Evolutionary conservation across 2,113 vertebrate genomes (phyloP), one percentile per base, ranked within the genome.

Genomic region (Talpa occidentalis): DNA sequence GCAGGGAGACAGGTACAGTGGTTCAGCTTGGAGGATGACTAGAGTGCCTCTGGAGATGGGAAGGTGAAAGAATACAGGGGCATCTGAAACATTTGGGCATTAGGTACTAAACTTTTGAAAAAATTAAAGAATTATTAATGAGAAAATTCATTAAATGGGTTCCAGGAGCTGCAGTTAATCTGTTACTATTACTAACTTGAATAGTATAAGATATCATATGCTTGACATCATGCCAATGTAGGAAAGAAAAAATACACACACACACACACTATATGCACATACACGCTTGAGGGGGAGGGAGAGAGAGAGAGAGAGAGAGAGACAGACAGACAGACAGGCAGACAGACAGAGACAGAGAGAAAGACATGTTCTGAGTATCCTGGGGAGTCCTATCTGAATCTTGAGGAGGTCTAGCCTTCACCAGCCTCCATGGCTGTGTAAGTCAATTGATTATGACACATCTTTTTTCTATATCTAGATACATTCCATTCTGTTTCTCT

Each of bases 31-130:
- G 40, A 88, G 10, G 49, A 30, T 21, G 60, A 72, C 0, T 28
- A 3, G 26, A 28, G 8, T 14, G 32, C 21, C 64, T 0, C 0
- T 7, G 64, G 3, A 44, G 49, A 30, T 10, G 5, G 15, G 5
- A 28, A n/a, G 5, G 16, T 0, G 35, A 67, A 80, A 82, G 15
- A 64, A 67, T 0, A 2, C 30, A 85, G n/a, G 11, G 44, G 22
- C 26, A 21, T 3, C 28, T 19, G 21, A 28, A 26, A 22, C 2
- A 21, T 9, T 21, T n/a, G 5, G 16, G 3, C 30, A 54, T 47
- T 4, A 72, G 11, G 32, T 10, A 42, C 10, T 42, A 44, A 44
- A 1, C 8, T 4, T 22, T 67, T 85, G 47, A 44, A 24, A 32
- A 96, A 77, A 87, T n/a, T 32, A 49, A 76, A 54, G 11, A 54